Evolutionary conservation across 2,888 invertebrate species (phyloP), one percentile per base, ranked within the genome.

Genomic region (Oxyteleia sp.): DNA sequence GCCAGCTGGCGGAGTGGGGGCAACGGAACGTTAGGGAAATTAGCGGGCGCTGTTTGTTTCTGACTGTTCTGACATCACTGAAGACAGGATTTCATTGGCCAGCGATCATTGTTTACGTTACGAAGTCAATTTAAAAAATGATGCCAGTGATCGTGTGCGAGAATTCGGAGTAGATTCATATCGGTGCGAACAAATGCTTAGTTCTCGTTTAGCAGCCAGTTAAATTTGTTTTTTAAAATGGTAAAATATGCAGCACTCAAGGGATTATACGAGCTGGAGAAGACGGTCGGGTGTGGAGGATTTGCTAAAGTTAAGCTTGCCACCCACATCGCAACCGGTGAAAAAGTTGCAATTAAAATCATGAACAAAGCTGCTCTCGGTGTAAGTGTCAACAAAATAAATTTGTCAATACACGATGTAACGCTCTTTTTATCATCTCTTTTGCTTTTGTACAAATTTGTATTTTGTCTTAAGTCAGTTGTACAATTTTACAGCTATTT

Each of bases 291-390:
- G 23, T 94, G 95, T 93, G 96, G 97, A 80, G 97, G 97, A 57
- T 97, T 97, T 93, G 97, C 96, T 4, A 97, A 97, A 94, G 97
- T 97, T 8, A 96, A 97, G 91, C 93, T 96, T 63, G 97, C 96
- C 7, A 96, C 96, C 10, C 97, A 97, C 93, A 89, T 95, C 64
- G 94, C 96, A n/a, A 97, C 97, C 57, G 96, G 96, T 35, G 96
- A 97, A 91, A 96, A 96, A 93, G 97, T 97, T 63, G 97, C 97
- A 49, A 95, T 97, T 80, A 97, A 97, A 94, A 96, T 97, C 64
- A 96, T 97, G 95, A 96, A 97, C 89, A 97, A 97, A 93, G 94
- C 94, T 57, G 93, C 94, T 53, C 93, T 97, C 61, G 96, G 96
- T 68, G 96, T 96, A 93, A 94, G 94, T 92, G 53, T 15, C 41